These are phyloP conservation scores for Pyrrhosoma nymphula DNA, from an alignment of 2,888 invertebrate genomes.

Conservation along the genomic window DNA sequence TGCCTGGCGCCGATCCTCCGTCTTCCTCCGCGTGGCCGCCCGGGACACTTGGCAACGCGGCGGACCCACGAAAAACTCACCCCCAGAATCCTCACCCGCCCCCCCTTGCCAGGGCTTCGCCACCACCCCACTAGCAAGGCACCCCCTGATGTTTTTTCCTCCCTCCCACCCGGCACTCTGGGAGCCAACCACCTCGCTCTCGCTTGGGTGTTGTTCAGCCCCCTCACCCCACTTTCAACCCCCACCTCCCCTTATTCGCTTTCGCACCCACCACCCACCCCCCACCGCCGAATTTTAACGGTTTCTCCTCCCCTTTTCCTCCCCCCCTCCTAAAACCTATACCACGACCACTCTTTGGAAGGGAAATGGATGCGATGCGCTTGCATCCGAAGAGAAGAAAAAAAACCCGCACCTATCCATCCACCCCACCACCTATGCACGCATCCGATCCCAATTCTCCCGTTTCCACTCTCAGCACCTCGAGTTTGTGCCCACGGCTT, in stretches of 20 bases:
- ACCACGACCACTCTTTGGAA: no score
- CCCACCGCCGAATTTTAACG: not conserved
- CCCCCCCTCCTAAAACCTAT: not conserved
- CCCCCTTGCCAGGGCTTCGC: not conserved
- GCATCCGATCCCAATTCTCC: not conserved
- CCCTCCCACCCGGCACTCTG: no score
- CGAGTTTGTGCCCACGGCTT: no score
- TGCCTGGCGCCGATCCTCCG: not conserved
- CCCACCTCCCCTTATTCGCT: not conserved
- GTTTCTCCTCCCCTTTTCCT: not conserved
- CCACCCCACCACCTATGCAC: not conserved
- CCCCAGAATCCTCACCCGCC: not conserved
- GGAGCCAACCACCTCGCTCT: not conserved
- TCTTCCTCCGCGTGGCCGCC: not conserved
- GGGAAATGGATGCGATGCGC: not conserved
- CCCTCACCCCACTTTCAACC: not conserved
- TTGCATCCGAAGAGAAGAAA: not conserved
- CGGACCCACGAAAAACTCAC: not conserved
- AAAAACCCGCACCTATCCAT: not conserved
- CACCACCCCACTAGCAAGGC: not conserved
- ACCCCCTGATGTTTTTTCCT: not conserved
- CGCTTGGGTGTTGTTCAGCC: not conserved
- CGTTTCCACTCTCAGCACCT: no score
- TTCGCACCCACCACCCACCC: not conserved
- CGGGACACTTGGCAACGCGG: not conserved